Evolutionary conservation across 2,797 vertebrate genomes (phyloP), one percentile per base, ranked within the genome.

Genomic region (Sebastolobus altivelis): DNA sequence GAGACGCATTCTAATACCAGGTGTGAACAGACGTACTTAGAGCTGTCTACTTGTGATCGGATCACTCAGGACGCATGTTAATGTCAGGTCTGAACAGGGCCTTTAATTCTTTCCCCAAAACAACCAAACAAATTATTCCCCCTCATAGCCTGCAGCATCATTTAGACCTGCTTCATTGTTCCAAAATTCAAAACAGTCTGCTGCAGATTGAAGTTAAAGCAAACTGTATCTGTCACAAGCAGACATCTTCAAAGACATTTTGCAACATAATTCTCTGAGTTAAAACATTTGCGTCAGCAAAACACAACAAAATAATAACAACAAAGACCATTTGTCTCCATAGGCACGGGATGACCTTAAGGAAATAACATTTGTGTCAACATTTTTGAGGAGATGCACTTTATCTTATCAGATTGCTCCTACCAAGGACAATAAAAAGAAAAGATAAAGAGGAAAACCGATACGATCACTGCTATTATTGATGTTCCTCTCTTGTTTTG

Each of bases 291-390:
- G 20, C 4, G 20, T 87, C 80, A 85, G 80, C 84, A 78, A 79
- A 83, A 58, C 55, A 46, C 27, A 16, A 65, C 1, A 68, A 77
- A 71, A 74, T 35, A 69, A 80, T 25, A 66, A 69, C 60, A 68
- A 74, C 37, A 69, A 73, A 58, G 31, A 31, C 25, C n/a, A 40
- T 87, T 78, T 75, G 82, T 87, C 82, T 88, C 72, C 35, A 58
- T 52, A 38, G 65, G 22, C 66, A 35, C 0, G 5, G 6, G 46
- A 72, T 88, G 91, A 90, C 88, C 84, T 86, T 80, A 87, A 87
- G 82, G 89, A 90, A 88, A 92, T 87, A 87, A 82, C 81, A 77
- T 83, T 86, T 79, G 81, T 84, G 87, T 90, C 90, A 88, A 87
- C 89, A 85, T 35, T 83, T 84, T 79, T 91, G 81, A 87, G 70